Percentiles rank a stretch among this genome's conserved stretches.
Conservation (phyloP, 2,113 vertebrate genomes). For the Odocoileus hemionus region DNA sequence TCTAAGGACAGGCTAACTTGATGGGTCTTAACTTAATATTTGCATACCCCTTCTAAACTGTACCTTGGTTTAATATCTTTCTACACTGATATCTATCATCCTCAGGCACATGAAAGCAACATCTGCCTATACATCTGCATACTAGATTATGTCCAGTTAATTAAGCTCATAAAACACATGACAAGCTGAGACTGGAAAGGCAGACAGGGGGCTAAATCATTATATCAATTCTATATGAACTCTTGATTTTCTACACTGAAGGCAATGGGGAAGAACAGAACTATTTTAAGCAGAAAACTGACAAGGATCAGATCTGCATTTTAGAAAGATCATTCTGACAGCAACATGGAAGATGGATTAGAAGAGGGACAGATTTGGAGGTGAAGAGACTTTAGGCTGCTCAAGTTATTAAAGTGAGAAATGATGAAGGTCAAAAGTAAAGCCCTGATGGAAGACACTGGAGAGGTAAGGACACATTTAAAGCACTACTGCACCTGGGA, state of each 20-base stretch:
- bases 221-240: neutral
- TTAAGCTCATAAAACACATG: neutral
- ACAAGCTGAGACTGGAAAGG: neutral
- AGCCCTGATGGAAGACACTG: neutral
- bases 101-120: neutral
- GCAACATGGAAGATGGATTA: neutral
- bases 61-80: neutral
- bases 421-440: neutral
- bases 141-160: neutral
- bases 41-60: neutral
- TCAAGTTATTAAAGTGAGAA: conserved; percentile 27
- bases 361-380: neutral
- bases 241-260: conserved; percentile 17
- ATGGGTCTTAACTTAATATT: neutral
- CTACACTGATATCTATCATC: neutral
- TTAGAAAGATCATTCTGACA: conserved; percentile 11
- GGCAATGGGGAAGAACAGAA: neutral
- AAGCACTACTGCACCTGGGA: neutral
- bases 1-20: conserved; percentile 19
- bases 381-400: neutral
- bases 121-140: neutral
- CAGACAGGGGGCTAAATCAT: neutral
- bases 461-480: neutral
- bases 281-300: conserved; percentile 29
- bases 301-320: conserved; percentile 8